Evolutionary conservation across 2,113 vertebrate species (phyloP).

Genomic region (Actenoides hombroni): DNA sequence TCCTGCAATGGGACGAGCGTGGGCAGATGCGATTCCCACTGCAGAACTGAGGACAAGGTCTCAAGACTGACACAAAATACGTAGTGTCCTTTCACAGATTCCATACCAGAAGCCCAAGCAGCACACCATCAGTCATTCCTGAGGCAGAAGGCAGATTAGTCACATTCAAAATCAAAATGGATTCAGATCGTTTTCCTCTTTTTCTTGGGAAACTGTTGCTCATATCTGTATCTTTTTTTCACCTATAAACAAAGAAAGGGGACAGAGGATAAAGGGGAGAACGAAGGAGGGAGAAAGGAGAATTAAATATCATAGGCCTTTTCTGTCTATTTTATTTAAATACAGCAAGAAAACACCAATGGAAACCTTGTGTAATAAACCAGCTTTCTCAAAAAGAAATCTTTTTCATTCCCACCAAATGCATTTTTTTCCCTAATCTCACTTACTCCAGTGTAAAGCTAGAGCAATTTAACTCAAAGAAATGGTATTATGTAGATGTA

Average conservation of each 20-base stretch:
- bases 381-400: neutral
- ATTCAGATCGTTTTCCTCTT: conserved; percentile 24
- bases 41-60: neutral
- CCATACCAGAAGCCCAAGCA: conserved; percentile 18
- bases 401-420: neutral
- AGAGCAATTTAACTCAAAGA: neutral
- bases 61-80: conserved; percentile 26
- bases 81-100: conserved; percentile 32
- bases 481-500: neutral
- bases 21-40: neutral
- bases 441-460: neutral
- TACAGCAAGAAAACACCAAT: neutral
- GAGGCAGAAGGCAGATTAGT: conserved; percentile 65
- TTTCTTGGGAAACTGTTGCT: conserved; percentile 53
- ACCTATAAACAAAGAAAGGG: conserved; percentile 64
- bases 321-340: neutral
- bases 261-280: neutral
- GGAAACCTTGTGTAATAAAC: neutral
- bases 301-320: neutral
- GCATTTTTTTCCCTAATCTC: neutral
- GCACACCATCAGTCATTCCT: conserved; percentile 23
- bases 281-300: neutral
- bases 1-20: neutral
- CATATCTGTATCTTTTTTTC: conserved; percentile 36
- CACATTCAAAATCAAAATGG: conserved; percentile 58